Evolutionary conservation across 2,797 vertebrate genomes (phyloP), one percentile per base, ranked within the genome.

Genomic region (Lerista edwardsae): DNA sequence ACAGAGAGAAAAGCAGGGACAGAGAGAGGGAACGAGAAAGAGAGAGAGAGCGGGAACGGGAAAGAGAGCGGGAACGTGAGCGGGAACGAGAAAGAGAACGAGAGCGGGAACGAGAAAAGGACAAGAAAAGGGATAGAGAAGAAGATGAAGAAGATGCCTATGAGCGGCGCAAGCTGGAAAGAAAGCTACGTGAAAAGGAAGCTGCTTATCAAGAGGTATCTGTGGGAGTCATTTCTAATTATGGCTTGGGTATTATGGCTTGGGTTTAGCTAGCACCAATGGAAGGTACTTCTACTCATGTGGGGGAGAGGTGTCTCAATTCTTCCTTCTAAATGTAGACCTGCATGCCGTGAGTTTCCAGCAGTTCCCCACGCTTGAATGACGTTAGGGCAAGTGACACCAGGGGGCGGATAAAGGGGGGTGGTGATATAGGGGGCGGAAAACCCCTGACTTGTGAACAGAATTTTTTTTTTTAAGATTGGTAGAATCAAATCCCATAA

Each of bases 111-210:
- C 88, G 97, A 89, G 98, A 98, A 65, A 97, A 98, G 90, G 98
- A 99, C 59, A 99, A 99, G 92, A 99, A 99, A 93, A 97, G 98
- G 11, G 98, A 99, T 84, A 93, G 97, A 74, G 97, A 98, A 85
- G 99, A 99, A 80, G 98, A 99, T 92, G 98, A 99, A 86, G 99
- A 99, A 93, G 98, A 99, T 88, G 97, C 97, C 0, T 99, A 99
- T 0, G 99, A 99, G 88, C 97, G 98, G 29, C 96, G 98, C 85
- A 99, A 98, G 91, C 95, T 99, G 75, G 99, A 99, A 94, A 96
- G 99, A 90, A 99, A 99, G 87, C 96, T 99, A 55, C 85, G 99
- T 75, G 99, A 99, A 92, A 99, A 99, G 92, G 99, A 99, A 94
- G 97, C 98, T 84, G 99, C 98, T 1, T 99, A 99, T 96, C 99